A percentile compares a stretch with the other conserved stretches of the same genome.
Conservation (phyloP, 2,888 invertebrate genomes). For the Prenolepis imparis region DNA sequence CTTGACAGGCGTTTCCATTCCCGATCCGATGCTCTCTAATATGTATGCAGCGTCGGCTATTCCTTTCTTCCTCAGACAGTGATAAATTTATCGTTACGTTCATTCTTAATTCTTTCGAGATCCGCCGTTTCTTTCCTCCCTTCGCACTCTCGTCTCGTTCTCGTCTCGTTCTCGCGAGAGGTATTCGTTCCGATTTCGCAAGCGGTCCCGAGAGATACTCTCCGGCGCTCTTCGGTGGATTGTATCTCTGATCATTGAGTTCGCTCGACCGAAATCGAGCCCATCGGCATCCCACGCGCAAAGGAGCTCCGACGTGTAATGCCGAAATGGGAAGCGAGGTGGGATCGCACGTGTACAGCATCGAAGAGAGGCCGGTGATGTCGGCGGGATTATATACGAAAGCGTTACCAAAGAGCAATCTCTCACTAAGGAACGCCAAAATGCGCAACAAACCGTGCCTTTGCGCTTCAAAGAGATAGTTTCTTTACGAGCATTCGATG, state of each 20-base stretch:
- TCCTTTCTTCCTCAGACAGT: conserved; percentile 52
- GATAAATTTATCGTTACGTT: conserved; percentile 55
- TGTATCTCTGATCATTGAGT: conserved; percentile 50
- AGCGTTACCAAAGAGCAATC: conserved; percentile 48
- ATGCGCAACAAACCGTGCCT: conserved; percentile 24
- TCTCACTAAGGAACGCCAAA: conserved; percentile 23
- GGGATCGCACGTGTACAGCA: conserved; percentile 55
- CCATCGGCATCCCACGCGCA: conserved; percentile 56
- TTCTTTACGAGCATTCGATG: conserved; percentile 32
- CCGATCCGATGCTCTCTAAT: conserved; percentile 42
- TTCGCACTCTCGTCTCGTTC: conserved; percentile 24
- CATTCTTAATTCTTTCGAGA: conserved; percentile 52
- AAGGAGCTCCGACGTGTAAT: conserved; percentile 49
- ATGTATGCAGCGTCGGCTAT: conserved; percentile 46
- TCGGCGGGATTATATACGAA: conserved; percentile 33
- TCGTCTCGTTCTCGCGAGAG: conserved; percentile 35
- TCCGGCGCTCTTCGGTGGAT: conserved; percentile 35
- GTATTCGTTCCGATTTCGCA: conserved; percentile 52
- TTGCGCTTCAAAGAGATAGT: conserved; percentile 31
- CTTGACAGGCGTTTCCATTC: conserved; percentile 34
- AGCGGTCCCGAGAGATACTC: conserved; percentile 29
- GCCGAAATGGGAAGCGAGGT: conserved; percentile 56
- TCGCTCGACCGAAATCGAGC: conserved; percentile 57
- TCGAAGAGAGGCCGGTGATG: conserved; percentile 28
- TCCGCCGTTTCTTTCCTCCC: conserved; percentile 4